phyloP scores from a whole-genome alignment of 2,888 invertebrate genomes.

The Hydrotaea diabolus region DNA sequence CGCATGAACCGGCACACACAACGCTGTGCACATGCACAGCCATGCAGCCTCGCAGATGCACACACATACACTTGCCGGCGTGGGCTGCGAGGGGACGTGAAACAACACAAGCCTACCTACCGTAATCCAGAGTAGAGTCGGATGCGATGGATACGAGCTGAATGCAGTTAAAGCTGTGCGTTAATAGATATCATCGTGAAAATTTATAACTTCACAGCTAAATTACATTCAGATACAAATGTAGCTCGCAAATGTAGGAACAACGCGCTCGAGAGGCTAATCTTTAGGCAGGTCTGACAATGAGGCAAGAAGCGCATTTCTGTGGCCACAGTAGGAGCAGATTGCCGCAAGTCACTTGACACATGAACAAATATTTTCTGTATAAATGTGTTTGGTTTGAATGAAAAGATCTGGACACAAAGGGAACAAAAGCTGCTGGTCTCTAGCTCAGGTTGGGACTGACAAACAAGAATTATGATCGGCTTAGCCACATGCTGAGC shows the following conservation, averaged over 20 bases:
- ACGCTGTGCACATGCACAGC: too few species aligned
- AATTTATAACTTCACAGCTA: conserved; percentile 73
- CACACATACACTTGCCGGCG: conserved; percentile 29
- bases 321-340: conserved; percentile 75
- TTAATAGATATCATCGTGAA: conserved; percentile 77
- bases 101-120: conserved; percentile 11
- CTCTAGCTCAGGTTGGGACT: conserved; percentile 69
- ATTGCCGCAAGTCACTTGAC: conserved; percentile 75
- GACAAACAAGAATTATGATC: conserved; percentile 81
- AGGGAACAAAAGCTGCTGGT: conserved; percentile 66
- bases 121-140: background rate
- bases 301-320: conserved; percentile 64
- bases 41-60: background rate
- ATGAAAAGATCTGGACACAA: conserved; percentile 62
- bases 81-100: conserved; percentile 35
- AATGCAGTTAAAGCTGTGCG: conserved; percentile 72
- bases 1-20: too few species aligned
- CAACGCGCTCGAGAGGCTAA: conserved; percentile 54
- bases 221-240: conserved; percentile 71
- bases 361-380: conserved; percentile 73
- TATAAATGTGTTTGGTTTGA: conserved; percentile 62
- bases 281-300: conserved; percentile 64
- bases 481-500: conserved; percentile 80
- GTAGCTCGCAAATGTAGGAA: conserved; percentile 65
- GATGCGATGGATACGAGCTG: conserved; percentile 37